Evolutionary conservation across 2,888 invertebrate species (phyloP).

Genomic region (Ichneumon xanthorius): DNA sequence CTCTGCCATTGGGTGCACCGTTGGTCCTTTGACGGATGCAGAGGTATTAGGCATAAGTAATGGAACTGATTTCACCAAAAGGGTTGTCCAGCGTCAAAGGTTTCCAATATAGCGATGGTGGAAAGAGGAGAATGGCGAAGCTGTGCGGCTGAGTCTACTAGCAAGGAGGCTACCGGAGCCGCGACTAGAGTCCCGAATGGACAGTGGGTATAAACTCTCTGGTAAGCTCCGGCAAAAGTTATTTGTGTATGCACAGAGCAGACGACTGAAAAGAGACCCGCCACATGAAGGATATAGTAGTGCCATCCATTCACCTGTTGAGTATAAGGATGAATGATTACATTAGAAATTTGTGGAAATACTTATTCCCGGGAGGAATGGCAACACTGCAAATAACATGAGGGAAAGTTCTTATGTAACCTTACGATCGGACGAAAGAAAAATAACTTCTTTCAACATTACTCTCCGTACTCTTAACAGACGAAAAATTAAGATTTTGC

Average conservation of each 20-base stretch:
- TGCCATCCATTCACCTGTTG: constrained; percentile 54
- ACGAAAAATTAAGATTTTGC: not conserved
- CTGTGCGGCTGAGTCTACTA: not conserved
- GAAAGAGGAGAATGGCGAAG: constrained; percentile 7
- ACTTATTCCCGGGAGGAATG: not conserved
- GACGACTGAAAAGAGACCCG: not conserved
- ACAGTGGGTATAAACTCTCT: not conserved
- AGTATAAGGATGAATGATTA: constrained; percentile 6
- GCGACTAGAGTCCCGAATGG: constrained; percentile 1
- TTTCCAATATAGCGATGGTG: not conserved
- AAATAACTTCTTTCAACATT: not conserved
- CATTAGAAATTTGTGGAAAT: constrained; percentile 5
- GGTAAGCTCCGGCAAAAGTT: constrained; percentile 1
- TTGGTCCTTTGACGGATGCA: constrained; percentile 12
- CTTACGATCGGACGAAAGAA: not conserved
- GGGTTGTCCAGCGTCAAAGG: constrained; percentile 13
- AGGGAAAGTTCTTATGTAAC: not conserved
- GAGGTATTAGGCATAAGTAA: not conserved
- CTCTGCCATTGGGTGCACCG: not conserved
- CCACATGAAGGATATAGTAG: constrained; percentile 1
- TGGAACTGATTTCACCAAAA: constrained; percentile 9
- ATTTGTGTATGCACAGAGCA: not conserved
- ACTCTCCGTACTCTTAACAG: not conserved
- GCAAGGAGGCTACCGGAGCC: not conserved
- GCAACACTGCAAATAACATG: not conserved